These are phyloP conservation scores for Alouatta palliata DNA, from an alignment of 2,113 vertebrate genomes.

Conservation along the genomic window DNA sequence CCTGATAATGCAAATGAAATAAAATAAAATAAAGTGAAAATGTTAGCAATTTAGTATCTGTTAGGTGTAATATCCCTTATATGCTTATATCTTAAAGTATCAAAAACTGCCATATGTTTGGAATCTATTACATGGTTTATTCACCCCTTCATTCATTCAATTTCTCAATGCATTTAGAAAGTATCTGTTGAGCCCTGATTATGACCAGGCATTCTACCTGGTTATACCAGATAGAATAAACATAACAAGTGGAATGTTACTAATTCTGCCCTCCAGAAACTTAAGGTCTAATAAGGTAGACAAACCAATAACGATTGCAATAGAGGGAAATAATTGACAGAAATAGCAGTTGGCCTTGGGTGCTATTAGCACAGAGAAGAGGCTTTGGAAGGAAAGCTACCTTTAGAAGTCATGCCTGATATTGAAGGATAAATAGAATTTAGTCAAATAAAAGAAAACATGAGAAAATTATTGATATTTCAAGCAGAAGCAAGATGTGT, in stretches of 20 bases:
- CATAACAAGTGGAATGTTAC: neutral
- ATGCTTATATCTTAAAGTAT: neutral
- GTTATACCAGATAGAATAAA: neutral
- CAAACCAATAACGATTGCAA: neutral
- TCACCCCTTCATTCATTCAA: neutral
- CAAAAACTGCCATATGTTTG: neutral
- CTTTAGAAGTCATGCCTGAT: neutral
- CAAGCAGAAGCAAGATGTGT: neutral
- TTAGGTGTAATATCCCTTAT: neutral
- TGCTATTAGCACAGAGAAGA: neutral
- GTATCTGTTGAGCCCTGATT: neutral
- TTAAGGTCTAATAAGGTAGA: neutral
- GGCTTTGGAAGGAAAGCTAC: neutral
- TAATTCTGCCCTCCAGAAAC: neutral
- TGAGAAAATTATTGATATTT: neutral
- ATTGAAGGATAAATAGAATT: constrained; percentile 17
- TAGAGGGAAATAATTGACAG: neutral
- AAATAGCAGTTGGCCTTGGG: neutral
- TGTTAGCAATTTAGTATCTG: neutral
- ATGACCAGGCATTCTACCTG: neutral
- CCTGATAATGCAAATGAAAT: constrained; percentile 9
- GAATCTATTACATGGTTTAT: neutral
- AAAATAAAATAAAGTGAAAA: neutral
- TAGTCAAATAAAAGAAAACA: neutral
- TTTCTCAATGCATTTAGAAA: constrained; percentile 10